Evolutionary conservation across 2,797 vertebrate genomes (phyloP).

Genomic region (Urophycis tenuis): DNA sequence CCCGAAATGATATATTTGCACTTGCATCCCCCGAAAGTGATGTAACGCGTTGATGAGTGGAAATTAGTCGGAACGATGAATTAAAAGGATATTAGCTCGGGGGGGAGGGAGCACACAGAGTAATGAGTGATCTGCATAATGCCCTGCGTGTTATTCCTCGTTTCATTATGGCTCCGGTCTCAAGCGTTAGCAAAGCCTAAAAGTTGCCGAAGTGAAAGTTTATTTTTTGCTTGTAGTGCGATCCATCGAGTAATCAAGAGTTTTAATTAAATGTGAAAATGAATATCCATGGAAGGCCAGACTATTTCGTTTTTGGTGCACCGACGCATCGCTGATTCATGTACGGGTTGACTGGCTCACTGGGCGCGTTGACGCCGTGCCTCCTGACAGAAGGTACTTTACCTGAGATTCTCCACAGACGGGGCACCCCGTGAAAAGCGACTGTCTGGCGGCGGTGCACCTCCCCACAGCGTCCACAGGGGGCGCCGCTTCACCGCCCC

Average conservation of each 20-base stretch:
- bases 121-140: conserved; percentile 27
- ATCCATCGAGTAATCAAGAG: background rate
- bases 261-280: background rate
- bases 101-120: background rate
- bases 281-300: background rate
- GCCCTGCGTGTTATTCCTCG: conserved; percentile 19
- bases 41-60: background rate
- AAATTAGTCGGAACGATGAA: background rate
- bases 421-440: conserved; percentile 62
- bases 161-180: conserved; percentile 23
- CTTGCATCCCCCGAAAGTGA: background rate
- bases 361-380: background rate
- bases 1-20: conserved; percentile 1
- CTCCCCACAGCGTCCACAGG: conserved; percentile 53
- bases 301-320: background rate
- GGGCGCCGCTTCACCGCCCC: conserved; percentile 62
- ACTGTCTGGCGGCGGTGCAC: conserved; percentile 43
- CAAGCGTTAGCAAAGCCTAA: conserved; percentile 22
- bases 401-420: conserved; percentile 82
- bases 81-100: background rate
- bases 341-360: background rate
- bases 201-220: no score
- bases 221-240: background rate
- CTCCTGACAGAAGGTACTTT: conserved; percentile 31
- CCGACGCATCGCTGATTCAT: background rate